phyloP scores from a whole-genome alignment of 2,888 invertebrate genomes.

The Clitarchus hookeri region DNA sequence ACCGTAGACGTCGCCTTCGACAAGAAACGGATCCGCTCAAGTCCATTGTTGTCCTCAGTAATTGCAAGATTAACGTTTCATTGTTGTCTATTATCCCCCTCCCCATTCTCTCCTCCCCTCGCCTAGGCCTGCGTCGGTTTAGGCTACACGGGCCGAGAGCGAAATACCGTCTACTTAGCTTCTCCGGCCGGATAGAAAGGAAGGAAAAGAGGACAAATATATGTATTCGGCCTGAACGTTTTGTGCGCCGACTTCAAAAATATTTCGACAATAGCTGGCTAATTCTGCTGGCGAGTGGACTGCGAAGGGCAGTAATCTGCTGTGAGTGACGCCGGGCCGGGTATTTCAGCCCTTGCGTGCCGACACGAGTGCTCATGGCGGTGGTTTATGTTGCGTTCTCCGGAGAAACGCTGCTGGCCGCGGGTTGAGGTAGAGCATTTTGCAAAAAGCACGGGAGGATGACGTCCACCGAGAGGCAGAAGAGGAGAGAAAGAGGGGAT shows the following conservation, averaged over 20 bases:
- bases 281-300: neutral
- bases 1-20: conserved; percentile 5
- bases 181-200: neutral
- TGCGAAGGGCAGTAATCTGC: neutral
- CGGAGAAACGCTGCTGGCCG: neutral
- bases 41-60: conserved; percentile 7
- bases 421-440: neutral
- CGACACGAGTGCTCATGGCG: neutral
- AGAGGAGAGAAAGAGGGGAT: neutral
- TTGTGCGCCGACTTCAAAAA: neutral
- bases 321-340: neutral
- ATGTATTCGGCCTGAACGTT: neutral
- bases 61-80: conserved; percentile 8
- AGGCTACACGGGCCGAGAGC: neutral
- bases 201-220: neutral
- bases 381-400: neutral
- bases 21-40: neutral
- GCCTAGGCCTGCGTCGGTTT: neutral
- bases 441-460: neutral
- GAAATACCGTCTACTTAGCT: neutral
- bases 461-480: neutral
- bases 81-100: neutral
- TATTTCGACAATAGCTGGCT: neutral
- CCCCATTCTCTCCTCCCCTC: neutral
- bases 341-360: neutral